Conservation (phyloP, 2,113 vertebrate species). For the Glaucomys volans region DNA sequence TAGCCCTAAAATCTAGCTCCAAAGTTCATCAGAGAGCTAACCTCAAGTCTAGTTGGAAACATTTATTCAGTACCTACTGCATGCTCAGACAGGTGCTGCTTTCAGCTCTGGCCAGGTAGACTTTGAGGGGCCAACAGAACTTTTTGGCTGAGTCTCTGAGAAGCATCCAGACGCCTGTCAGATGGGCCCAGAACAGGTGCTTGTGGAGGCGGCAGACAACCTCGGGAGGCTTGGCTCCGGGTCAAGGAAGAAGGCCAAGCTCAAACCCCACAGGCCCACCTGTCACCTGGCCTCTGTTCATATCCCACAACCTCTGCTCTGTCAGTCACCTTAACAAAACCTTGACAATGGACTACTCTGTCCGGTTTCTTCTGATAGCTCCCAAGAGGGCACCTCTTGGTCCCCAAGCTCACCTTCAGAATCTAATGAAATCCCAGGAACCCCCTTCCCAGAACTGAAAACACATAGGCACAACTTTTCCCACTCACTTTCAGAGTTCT, state of each 20-base stretch:
- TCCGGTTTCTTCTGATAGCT: neutral
- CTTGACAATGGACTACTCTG: neutral
- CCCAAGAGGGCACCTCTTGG: neutral
- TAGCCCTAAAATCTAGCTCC: neutral
- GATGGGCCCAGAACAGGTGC: neutral
- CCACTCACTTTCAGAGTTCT: neutral
- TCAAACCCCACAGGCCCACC: fast-evolving
- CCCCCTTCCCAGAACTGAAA: neutral
- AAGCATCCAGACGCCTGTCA: neutral
- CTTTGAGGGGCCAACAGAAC: neutral
- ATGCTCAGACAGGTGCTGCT: neutral
- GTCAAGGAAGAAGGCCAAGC: neutral
- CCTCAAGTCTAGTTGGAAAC: neutral
- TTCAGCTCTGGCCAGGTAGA: neutral
- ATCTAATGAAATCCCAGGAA: neutral
- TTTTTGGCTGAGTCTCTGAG: neutral
- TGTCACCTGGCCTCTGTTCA: neutral
- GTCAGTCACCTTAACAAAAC: neutral
- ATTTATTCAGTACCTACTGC: neutral
- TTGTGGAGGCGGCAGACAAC: fast-evolving
- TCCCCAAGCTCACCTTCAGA: neutral
- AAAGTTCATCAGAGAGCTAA: neutral
- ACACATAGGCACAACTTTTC: neutral
- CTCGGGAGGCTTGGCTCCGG: neutral
- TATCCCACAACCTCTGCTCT: no score